Evolutionary conservation across 2,113 vertebrate genomes (phyloP), one percentile per base, ranked within the genome.

Genomic region (Sphaerodactylus townsendi): DNA sequence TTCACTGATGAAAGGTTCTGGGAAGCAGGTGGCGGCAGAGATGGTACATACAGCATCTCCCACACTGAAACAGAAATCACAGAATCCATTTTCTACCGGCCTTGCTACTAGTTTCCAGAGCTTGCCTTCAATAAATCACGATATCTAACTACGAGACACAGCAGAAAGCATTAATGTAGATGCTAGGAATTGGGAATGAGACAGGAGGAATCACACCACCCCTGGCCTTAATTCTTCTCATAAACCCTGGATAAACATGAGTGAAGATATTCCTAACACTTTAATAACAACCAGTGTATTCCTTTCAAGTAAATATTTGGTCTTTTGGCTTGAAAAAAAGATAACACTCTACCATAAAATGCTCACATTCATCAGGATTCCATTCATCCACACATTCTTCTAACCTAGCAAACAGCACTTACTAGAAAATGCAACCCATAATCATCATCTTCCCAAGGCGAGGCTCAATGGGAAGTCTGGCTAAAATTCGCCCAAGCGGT

Each of bases 391-490:
- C 59, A 33, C 3, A 50, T 9, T 35, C 4, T 53, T 80, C 14
- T 56, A n/a, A 11, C 7, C 30, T 37, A 37, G 6, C 14, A 50
- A 50, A 72, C 30, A 10, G 7, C 53, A 97, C 97, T 95, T 92
- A 99, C 98, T 98, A 95, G 93, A 99, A 98, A 90, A 99, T 98
- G 90, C 98, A 99, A 70, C 98, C 98, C 97, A 99, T 99, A 92
- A 99, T 99, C 98, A 99, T 99, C 98, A 99, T 99, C 94, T 99
- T 99, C 87, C 99, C 99, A 80, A 99, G 95, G 0, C 98, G 98
- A 88, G 98, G 98, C 70, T 99, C 98, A 83, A 99, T 99, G 73
- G 99, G 98, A 69, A 99, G 97, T 44, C 96, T 97, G 79, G 98
- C 98, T 73, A 99, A 95, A 86, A 99, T 98, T 88, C 98, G 96